Evolutionary conservation across 2,113 vertebrate genomes (phyloP), one percentile per base, ranked within the genome.

Genomic region (Tricholaema leucomelas): DNA sequence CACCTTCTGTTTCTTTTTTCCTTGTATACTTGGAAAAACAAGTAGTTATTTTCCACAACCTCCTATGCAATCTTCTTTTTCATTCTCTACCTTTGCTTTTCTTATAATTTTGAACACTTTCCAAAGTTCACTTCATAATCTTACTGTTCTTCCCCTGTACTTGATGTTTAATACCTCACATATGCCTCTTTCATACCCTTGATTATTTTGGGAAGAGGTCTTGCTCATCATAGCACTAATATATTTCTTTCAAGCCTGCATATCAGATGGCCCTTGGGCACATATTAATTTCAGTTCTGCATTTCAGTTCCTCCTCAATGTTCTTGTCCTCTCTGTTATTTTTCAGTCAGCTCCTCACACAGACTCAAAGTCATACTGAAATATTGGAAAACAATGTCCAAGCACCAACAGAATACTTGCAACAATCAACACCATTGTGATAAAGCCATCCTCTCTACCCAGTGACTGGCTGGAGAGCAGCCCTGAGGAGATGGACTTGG

Each of bases 101-200:
- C 95, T 97, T 97, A 97, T 73, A 74, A 92, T 84, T 94, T 95
- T 89, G 94, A 92, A 88, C 89, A 85, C 83, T 95, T 95, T 84
- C 85, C 75, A 94, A 96, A 94, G 91, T 96, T 97, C 63, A 93
- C 82, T 95, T 94, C 15, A 46, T 95, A 97, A 97, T 96, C 85
- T 93, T 96, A 77, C 72, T 91, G 10, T 28, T 92, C 90, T 38
- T 83, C 69, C 61, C 69, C 90, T 94, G 40, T 79, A 92, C 92
- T 87, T 91, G 50, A 81, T 90, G 87, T 85, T 96, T 92, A 96
- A 95, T 90, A 93, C 88, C 81, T 95, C 76, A 76, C n/a, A 44
- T 88, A 71, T 64, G 78, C 52, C 76, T 91, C 93, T 66, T 94
- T 95, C 95, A 96, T 78, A 95, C 70, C 72, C 89, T 85, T 96